Percentiles rank a stretch among this genome's conserved stretches.
These are phyloP conservation scores for Pycnomerus fuliginosus DNA, from an alignment of 2,888 invertebrate species.

Conservation along the genomic window DNA sequence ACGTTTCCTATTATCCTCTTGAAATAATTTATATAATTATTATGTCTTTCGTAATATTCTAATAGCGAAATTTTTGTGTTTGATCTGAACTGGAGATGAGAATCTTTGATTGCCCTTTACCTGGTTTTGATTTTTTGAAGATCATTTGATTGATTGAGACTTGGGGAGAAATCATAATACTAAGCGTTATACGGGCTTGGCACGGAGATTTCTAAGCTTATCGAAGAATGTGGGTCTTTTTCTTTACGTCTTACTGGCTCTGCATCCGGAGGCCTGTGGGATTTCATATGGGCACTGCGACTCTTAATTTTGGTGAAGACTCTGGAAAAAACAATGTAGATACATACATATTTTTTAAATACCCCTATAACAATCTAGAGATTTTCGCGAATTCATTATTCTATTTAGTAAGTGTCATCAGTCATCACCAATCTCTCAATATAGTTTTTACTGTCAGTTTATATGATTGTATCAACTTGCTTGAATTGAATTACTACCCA, in stretches of 20 bases:
- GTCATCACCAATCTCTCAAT: too few relatives aligned
- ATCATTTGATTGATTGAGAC: constrained; percentile 19
- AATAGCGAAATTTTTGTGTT: constrained; percentile 20
- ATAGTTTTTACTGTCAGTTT: too few relatives aligned
- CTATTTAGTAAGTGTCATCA: too few relatives aligned
- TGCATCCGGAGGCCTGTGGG: constrained; percentile 88
- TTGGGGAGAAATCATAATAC: constrained; percentile 32
- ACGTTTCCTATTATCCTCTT: constrained; percentile 29
- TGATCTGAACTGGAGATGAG: not conserved
- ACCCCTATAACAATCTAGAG: not conserved
- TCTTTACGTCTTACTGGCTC: constrained; percentile 56
- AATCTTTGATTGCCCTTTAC: constrained; percentile 49
- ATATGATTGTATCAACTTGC: too few relatives aligned
- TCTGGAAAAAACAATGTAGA: constrained; percentile 58
- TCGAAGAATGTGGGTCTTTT: constrained; percentile 26
- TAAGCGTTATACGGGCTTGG: constrained; percentile 51
- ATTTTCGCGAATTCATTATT: not conserved
- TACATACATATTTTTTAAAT: not conserved
- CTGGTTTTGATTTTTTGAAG: constrained; percentile 35
- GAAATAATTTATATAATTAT: constrained; percentile 22
- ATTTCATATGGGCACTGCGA: constrained; percentile 99
- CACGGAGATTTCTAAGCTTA: constrained; percentile 46
- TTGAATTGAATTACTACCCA: too few relatives aligned
- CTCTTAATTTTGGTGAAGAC: constrained; percentile 98
- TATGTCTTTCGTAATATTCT: constrained; percentile 23